Evolutionary conservation across 2,888 invertebrate species (phyloP), one percentile per base, ranked within the genome.

Genomic region (Epiblema foenella): DNA sequence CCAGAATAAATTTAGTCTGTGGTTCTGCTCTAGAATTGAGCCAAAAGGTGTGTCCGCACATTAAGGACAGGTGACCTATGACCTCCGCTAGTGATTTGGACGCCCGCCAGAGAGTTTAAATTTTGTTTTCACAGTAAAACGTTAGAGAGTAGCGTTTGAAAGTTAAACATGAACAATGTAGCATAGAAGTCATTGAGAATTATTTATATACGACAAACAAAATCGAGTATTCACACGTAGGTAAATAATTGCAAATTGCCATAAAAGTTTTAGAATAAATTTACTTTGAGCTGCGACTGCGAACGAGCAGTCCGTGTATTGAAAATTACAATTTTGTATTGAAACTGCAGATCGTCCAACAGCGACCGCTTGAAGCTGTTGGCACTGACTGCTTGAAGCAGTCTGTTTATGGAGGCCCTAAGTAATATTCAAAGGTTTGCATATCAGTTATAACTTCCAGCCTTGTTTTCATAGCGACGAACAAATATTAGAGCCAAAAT

Each of bases 51-150:
- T 85, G 84, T 84, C 81, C 83, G 81, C 83, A 85, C 89, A 87
- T 88, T 88, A 87, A 84, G 83, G 81, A 69, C 84, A 86, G 86
- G 88, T 89, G 88, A 90, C 86, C 86, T 86, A 88, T 73, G 86
- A 83, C 82, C 85, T 80, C 80, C 75, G 82, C 78, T 79, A 81
- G 83, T 84, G 85, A 86, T 87, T 89, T 90, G 90, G 90, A 88
- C 74, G 75, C 77, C 67, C 74, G 89, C 90, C 89, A 90, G 85
- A 69, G 77, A 77, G 78, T 78, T 85, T 87, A 88, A 85, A 86
- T 87, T 88, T 84, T 81, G 85, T 84, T 86, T 81, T 81, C 82
- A 73, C 78, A 78, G 79, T 81, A 79, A 77, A 85, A 83, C 84
- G 85, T 85, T 84, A 84, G 82, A 76, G 78, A 78, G 75, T 77